Evolutionary conservation across 2,113 vertebrate genomes (phyloP).

Genomic region (Cryptomyrus ogoouensis): DNA sequence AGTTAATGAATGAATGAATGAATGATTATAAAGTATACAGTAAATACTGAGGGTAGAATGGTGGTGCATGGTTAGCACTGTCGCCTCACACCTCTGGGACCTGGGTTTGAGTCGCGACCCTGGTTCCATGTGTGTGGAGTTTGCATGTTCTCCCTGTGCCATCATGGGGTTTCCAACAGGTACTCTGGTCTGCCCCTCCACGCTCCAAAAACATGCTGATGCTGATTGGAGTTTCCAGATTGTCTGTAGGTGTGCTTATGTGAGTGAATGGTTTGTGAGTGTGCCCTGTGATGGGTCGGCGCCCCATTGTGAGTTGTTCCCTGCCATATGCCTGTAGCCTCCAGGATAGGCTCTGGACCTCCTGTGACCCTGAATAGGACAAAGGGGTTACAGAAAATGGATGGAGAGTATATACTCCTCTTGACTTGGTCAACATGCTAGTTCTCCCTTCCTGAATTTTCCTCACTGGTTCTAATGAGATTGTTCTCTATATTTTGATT

Average conservation of each 20-base stretch:
- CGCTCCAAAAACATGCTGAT: not conserved
- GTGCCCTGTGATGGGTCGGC: no score
- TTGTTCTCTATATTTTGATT: not conserved
- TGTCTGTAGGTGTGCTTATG: no score
- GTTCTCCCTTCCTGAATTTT: not conserved
- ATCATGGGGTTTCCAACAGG: not conserved
- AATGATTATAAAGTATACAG: not conserved
- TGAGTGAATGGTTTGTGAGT: no score
- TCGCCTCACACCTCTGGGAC: not conserved
- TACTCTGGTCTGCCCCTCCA: not conserved
- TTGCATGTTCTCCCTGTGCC: not conserved
- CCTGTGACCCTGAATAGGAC: no score
- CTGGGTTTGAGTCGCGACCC: not conserved
- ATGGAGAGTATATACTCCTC: not conserved
- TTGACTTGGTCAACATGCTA: not conserved
- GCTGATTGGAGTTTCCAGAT: not conserved
- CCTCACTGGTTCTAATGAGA: not conserved
- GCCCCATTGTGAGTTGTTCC: no score
- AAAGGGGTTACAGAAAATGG: no score
- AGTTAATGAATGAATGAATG: no score
- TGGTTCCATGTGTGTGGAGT: not conserved
- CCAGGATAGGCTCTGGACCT: no score
- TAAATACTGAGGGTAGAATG: not conserved
- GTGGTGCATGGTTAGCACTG: not conserved
- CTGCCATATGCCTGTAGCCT: no score